Evolutionary conservation across 2,888 invertebrate species (phyloP), one percentile per base, ranked within the genome.

Genomic region (Drosophila infuscata): DNA sequence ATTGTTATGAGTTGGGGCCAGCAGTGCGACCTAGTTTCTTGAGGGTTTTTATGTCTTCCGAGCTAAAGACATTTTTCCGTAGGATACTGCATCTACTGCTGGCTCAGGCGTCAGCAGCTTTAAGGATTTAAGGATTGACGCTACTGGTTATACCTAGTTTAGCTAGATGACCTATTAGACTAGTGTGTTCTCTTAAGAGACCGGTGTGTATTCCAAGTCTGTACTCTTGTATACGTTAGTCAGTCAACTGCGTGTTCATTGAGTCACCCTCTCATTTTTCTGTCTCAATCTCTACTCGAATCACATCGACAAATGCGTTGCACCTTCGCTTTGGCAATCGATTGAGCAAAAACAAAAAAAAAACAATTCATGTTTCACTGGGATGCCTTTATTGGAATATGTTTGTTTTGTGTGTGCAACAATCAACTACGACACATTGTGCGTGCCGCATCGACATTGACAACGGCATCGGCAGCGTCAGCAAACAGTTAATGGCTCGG

Each of bases 311-410:
- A 71, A 83, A 74, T 73, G 68, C 70, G 60, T 71, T 76, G 58
- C 65, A 54, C 65, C 67, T 72, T 80, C 51, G 57, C 72, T 63
- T 70, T 62, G 71, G 49, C 65, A 76, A 80, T 79, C 81, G 85
- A 80, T 88, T 88, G 75, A 69, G 74, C 75, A 88, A 88, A 75
- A 68, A 71, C 54, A 72, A 73, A 72, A 62, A 53, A 41, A 43
- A 41, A 5, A 3, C 52, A 63, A 36, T 41, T 59, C 48, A 62
- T 46, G 11, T 53, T 36, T 41, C 36, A 43, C 57, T 29, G 51
- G 52, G 49, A 60, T 38, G 63, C 70, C 76, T 61, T 74, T 67
- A 53, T 48, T 59, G 82, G 81, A 33, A 71, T 57, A 56, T 67
- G 25, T 49, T 30, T 74, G 54, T 82, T 15, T 15, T 46, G 7